phyloP scores from a whole-genome alignment of 2,888 invertebrate species.

The Rhagonycha fulva region DNA sequence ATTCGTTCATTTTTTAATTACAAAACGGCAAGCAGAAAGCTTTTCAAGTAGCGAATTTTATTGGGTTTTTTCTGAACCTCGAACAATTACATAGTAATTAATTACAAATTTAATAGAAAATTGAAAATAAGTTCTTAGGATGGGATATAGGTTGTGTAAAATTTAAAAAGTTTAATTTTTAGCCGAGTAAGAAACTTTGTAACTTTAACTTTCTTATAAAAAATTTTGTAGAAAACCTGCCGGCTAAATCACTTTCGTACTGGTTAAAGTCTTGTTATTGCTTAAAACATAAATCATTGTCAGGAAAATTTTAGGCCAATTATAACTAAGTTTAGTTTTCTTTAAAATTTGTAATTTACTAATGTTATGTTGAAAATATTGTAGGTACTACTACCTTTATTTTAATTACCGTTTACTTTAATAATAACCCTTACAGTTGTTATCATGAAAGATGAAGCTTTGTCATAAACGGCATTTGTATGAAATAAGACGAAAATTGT shows the following conservation, averaged over 20 bases:
- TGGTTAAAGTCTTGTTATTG: not conserved
- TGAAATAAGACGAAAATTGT: no score
- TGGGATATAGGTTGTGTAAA: not conserved
- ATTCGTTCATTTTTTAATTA: no score
- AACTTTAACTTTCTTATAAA: not conserved
- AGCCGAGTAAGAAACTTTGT: not conserved
- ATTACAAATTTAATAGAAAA: not conserved
- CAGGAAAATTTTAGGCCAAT: not conserved
- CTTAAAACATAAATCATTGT: not conserved
- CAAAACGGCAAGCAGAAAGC: not conserved
- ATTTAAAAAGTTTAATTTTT: not conserved
- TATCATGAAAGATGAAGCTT: no score
- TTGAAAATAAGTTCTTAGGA: not conserved
- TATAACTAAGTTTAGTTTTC: not conserved
- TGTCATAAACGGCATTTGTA: no score
- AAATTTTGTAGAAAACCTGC: not conserved
- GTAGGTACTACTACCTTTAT: not conserved
- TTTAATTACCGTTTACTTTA: not conserved
- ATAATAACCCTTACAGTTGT: no score
- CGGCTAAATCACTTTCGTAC: not conserved
- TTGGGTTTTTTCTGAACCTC: not conserved
- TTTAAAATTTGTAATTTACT: not conserved
- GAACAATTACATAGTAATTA: not conserved
- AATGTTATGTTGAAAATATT: not conserved
- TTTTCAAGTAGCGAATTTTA: not conserved